Evolutionary conservation across 53 echinoderm and acorn worm species (phyloP), one percentile per base, ranked within the genome.

Genomic region (Arbacia lixula): DNA sequence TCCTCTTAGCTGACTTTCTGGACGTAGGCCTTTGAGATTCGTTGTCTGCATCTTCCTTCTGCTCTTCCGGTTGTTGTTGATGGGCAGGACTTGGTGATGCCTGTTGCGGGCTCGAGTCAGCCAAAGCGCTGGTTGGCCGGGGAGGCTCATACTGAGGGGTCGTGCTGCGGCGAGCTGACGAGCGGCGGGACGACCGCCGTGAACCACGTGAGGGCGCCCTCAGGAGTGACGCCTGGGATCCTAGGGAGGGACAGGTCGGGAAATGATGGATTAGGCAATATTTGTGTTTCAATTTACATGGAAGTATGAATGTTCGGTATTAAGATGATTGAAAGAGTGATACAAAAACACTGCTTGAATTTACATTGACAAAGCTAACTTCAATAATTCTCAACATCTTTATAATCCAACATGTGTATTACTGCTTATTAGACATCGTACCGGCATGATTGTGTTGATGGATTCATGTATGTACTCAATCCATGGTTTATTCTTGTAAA

Each of bases 151-250:
- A 14, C 8, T 10, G 46, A 46, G 46, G 46, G 8, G 46, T 74
- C 20, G 58, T 6, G 58, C 58, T 17, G 5, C 53, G 21, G 17
- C 50, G 12, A 3, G 74, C 28, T 77, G 77, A 57, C 19, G 77
- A 77, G 2, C 43, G 56, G 25, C 77, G 77, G 9, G 60, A 77
- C 17, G 75, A 75, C 16, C n/a, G 53, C 30, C 34, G 51, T 12
- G 58, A 56, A 35, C 35, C 37, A 37, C 36, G 36, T 10, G 77
- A 77, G 1, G 77, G 11, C 35, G 35, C 57, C 58, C 30, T 58
- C 22, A n/a, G 31, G 22, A 46, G 42, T 19, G 14, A 26, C 9
- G 14, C 29, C 29, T 12, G 12, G 14, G 30, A 27, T 49, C 43
- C 72, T 66, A 9, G 5, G 9, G 12, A 63, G 35, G 17, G 11